Conservation (phyloP, 2,113 vertebrate species). For the Sardina pilchardus region DNA sequence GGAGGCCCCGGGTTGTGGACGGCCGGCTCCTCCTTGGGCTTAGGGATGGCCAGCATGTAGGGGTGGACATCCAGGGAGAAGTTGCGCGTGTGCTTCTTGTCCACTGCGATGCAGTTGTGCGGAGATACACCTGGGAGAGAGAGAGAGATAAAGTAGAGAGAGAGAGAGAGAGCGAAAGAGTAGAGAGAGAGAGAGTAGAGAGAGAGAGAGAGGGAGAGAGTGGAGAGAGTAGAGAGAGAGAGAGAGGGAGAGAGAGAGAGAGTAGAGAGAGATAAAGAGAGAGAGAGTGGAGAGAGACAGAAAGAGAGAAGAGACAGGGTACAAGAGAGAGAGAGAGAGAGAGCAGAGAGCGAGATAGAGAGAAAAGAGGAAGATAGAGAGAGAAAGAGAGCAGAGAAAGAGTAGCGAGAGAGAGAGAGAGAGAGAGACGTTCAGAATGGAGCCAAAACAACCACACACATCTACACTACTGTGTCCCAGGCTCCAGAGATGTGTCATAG, state of each 20-base stretch:
- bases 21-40: constrained; percentile 81
- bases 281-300: constrained; percentile 15
- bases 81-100: constrained; percentile 93
- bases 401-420: neutral
- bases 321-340: neutral
- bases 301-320: no score
- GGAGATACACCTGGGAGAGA: constrained; percentile 53
- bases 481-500: neutral
- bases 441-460: neutral
- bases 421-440: neutral
- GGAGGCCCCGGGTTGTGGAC: constrained; percentile 71
- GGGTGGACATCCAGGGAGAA: constrained; percentile 97
- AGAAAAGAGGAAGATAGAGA: no score
- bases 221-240: no score
- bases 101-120: constrained; percentile 61
- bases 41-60: constrained; percentile 88
- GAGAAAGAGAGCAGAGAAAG: constrained; percentile 30
- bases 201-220: constrained; percentile 1
- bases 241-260: neutral
- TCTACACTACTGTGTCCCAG: neutral
- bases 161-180: constrained; percentile 1
- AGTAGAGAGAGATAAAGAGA: neutral
- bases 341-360: neutral
- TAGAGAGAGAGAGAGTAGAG: no score
- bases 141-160: constrained; percentile 4